These are phyloP conservation scores for Sardina pilchardus DNA, from an alignment of 2,113 vertebrate species.

Conservation along the genomic window DNA sequence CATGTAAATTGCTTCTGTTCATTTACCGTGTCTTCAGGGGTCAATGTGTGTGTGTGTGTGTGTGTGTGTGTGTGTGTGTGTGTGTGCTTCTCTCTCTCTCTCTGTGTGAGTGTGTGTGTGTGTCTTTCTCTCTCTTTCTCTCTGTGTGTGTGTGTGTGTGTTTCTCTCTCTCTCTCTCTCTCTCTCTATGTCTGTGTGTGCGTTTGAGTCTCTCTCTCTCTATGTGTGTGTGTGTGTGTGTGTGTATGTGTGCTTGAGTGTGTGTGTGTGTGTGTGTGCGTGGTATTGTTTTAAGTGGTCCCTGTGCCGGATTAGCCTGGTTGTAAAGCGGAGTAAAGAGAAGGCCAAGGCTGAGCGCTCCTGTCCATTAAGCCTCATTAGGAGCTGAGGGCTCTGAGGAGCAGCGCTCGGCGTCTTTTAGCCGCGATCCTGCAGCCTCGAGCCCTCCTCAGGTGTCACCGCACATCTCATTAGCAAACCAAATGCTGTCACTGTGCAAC, in stretches of 20 bases:
- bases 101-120: background rate
- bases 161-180: background rate
- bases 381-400: slow-evolving; percentile 5
- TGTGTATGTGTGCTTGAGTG: background rate
- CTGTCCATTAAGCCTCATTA: slow-evolving; percentile 40
- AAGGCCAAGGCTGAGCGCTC: slow-evolving; percentile 26
- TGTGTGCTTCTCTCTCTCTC: too few species aligned
- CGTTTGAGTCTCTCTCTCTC: background rate
- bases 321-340: slow-evolving; percentile 37
- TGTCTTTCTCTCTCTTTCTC: background rate
- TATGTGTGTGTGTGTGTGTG: background rate
- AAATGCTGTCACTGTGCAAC: slow-evolving; percentile 14
- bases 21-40: slow-evolving; percentile 29
- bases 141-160: background rate
- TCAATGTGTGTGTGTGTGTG: slow-evolving; percentile 12
- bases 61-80: background rate
- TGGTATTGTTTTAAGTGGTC: slow-evolving; percentile 31
- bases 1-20: slow-evolving; percentile 34
- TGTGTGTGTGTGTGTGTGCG: background rate
- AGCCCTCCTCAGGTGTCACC: slow-evolving; percentile 28
- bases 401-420: background rate
- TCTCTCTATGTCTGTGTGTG: slow-evolving; percentile 9
- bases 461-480: slow-evolving; percentile 39
- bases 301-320: slow-evolving; percentile 26
- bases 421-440: background rate